Conservation (phyloP, 1,140 invertebrate species). For the Bombus consobrinus region DNA sequence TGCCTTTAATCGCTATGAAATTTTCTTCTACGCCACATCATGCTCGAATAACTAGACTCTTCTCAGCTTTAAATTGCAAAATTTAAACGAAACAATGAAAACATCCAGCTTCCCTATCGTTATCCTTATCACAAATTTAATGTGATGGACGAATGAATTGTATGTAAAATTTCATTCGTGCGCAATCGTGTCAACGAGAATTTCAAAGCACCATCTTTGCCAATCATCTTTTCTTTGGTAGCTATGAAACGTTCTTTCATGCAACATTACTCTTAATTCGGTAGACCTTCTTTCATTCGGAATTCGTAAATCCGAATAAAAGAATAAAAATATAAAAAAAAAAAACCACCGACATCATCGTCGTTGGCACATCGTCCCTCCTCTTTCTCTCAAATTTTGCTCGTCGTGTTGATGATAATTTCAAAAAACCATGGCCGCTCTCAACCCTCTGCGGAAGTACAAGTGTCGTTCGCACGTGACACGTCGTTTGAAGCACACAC, state of each 20-base stretch:
- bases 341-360: neutral
- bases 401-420: neutral
- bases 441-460: neutral
- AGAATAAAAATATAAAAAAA: neutral
- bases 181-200: too few relatives aligned
- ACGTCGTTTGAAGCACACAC: neutral
- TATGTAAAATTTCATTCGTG: too few relatives aligned
- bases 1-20: neutral
- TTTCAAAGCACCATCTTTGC: too few relatives aligned
- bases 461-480: constrained; percentile 15
- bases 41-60: neutral
- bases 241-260: too few relatives aligned
- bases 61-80: neutral
- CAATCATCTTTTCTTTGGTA: too few relatives aligned
- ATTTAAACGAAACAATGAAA: neutral
- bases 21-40: neutral
- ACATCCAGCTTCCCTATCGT: neutral
- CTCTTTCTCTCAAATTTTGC: neutral
- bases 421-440: neutral
- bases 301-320: neutral
- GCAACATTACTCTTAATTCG: too few relatives aligned
- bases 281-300: too few relatives aligned
- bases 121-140: too few relatives aligned
- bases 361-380: neutral
- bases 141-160: too few relatives aligned